A percentile compares a stretch with the other conserved stretches of the same genome.
Conservation (phyloP, 2,888 invertebrate genomes). For the Standfussiana lucernea region DNA sequence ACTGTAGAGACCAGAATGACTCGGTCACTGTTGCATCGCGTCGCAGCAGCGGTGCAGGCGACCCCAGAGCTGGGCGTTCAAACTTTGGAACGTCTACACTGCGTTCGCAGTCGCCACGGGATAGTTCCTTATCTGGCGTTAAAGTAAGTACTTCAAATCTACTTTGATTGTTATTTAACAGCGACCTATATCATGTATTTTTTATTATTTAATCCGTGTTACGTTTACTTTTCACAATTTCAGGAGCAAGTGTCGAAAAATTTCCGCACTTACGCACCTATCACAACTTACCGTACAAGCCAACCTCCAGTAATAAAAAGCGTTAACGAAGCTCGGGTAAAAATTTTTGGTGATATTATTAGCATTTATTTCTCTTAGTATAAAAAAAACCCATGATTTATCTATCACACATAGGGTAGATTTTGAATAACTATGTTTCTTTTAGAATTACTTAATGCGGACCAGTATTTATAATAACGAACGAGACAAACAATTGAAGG, state of each 20-base stretch:
- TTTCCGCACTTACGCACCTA: constrained; percentile 59
- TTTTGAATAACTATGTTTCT: not conserved
- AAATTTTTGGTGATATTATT: not conserved
- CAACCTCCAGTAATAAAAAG: constrained; percentile 81
- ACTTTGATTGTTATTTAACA: too few species aligned
- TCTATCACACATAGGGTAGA: too few species aligned
- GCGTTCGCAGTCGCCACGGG: constrained; percentile 54
- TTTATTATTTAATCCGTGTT: not conserved
- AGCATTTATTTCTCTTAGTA: not conserved
- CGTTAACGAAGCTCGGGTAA: constrained; percentile 83
- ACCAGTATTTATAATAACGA: constrained; percentile 75
- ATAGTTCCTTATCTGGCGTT: constrained; percentile 66
- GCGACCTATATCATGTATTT: too few species aligned
- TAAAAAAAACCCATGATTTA: not conserved
- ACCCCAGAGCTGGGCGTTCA: constrained; percentile 73
- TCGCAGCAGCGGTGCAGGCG: constrained; percentile 80
- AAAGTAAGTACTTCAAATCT: constrained; percentile 34
- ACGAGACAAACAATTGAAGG: constrained; percentile 72
- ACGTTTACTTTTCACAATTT: constrained; percentile 37
- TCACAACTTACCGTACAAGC: constrained; percentile 78
- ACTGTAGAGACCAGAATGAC: constrained; percentile 70
- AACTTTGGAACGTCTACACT: constrained; percentile 62
- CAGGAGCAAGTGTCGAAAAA: constrained; percentile 71
- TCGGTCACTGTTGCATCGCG: constrained; percentile 65
- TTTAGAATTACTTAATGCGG: constrained; percentile 79